phyloP scores from a whole-genome alignment of 2,888 invertebrate genomes.

The Xestia xanthographa region DNA sequence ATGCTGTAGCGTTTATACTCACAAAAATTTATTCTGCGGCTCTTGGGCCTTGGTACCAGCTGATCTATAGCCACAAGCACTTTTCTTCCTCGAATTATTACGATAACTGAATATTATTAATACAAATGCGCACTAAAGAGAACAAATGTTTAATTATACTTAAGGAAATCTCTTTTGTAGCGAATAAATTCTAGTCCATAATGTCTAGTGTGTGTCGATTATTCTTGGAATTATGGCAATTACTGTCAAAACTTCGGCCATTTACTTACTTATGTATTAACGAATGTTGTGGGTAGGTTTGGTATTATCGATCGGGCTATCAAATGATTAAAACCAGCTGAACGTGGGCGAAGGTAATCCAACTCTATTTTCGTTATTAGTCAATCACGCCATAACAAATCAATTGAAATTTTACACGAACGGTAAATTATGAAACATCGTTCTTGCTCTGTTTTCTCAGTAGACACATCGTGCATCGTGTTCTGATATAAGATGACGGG shows the following conservation, averaged over 20 bases:
- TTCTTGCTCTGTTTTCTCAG: constrained; percentile 20
- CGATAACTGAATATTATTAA: constrained; percentile 25
- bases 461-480: constrained; percentile 25
- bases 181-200: constrained; percentile 42
- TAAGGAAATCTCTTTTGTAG: constrained; percentile 34
- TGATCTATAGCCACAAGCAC: constrained; percentile 16
- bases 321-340: constrained; percentile 66
- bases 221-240: constrained; percentile 72
- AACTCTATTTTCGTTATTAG: constrained; percentile 20
- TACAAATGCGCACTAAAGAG: constrained; percentile 33
- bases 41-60: constrained; percentile 13
- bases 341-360: constrained; percentile 39
- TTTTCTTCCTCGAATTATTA: constrained; percentile 21
- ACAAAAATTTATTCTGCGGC: constrained; percentile 10
- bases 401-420: constrained; percentile 42
- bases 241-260: constrained; percentile 76
- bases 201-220: constrained; percentile 49
- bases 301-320: constrained; percentile 69
- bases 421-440: constrained; percentile 23
- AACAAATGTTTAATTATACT: constrained; percentile 44
- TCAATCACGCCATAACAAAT: constrained; percentile 14
- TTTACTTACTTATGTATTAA: constrained; percentile 70
- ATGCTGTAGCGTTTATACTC: constrained; percentile 2
- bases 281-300: constrained; percentile 68
- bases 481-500: constrained; percentile 34